These are phyloP conservation scores for Monopterus albus DNA, from an alignment of 2,113 vertebrate species.

Conservation along the genomic window DNA sequence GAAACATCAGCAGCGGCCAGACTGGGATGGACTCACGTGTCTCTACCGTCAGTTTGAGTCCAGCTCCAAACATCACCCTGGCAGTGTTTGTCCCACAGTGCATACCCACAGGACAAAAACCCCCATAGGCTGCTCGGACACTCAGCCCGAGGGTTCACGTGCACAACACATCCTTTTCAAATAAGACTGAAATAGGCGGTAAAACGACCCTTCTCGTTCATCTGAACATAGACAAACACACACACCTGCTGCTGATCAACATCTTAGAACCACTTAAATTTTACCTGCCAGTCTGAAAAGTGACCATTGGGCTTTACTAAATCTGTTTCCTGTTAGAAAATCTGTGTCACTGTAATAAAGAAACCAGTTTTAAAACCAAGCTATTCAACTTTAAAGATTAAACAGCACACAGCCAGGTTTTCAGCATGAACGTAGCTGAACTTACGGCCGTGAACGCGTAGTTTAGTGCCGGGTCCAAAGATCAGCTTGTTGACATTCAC, in stretches of 20 bases:
- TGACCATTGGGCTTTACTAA: background rate
- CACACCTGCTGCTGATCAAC: too few relatives aligned
- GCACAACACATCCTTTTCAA: too few relatives aligned
- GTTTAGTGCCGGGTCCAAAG: slow-evolving; percentile 31
- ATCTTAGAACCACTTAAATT: too few relatives aligned
- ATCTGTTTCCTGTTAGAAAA: background rate
- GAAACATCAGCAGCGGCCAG: background rate
- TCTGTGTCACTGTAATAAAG: background rate
- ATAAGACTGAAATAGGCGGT: too few relatives aligned
- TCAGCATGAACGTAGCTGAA: background rate
- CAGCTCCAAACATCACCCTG: slow-evolving; percentile 49
- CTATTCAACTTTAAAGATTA: too few relatives aligned
- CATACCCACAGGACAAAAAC: background rate
- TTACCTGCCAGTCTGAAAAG: background rate
- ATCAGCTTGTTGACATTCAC: slow-evolving; percentile 7
- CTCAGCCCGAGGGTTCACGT: too few relatives aligned
- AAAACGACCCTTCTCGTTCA: too few relatives aligned
- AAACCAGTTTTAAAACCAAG: too few relatives aligned
- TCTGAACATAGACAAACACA: too few relatives aligned
- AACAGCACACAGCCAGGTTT: background rate
- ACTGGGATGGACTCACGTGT: background rate
- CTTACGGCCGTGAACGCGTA: slow-evolving; percentile 17
- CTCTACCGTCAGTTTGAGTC: slow-evolving; percentile 35
- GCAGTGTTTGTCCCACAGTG: background rate
- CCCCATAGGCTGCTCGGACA: too few relatives aligned